These are phyloP conservation scores for Anthonomus grandis DNA, from an alignment of 1,140 invertebrate genomes.

Conservation along the genomic window DNA sequence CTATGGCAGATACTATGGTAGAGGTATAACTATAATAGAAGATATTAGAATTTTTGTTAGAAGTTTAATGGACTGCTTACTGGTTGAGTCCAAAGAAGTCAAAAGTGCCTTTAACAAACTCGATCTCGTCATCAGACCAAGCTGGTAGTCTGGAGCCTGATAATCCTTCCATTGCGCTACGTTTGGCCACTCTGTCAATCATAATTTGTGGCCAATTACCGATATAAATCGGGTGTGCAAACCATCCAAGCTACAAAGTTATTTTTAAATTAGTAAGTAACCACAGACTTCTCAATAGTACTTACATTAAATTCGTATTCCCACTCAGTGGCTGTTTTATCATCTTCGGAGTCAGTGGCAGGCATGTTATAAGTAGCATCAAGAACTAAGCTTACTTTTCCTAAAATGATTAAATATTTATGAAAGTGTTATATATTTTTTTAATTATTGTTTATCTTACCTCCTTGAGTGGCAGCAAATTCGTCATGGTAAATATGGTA, in stretches of 20 bases:
- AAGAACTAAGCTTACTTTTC: constrained; percentile 26
- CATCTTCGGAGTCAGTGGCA: constrained; percentile 13
- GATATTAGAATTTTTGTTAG: background rate
- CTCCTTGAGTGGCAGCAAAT: constrained; percentile 47
- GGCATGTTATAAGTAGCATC: constrained; percentile 26
- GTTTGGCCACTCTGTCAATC: constrained; percentile 53
- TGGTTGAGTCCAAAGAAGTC: constrained; percentile 50
- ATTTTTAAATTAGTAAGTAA: background rate
- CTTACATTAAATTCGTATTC: constrained; percentile 23
- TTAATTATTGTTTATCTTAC: constrained; percentile 1
- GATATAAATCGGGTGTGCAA: constrained; percentile 53
- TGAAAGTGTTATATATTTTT: background rate
- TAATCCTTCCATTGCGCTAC: constrained; percentile 52
- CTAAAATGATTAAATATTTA: constrained; percentile 5
- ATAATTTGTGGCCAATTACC: constrained; percentile 60
- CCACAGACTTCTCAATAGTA: background rate
- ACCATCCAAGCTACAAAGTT: constrained; percentile 57
- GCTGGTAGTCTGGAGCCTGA: constrained; percentile 56
- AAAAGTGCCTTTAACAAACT: constrained; percentile 48
- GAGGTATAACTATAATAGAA: constrained; percentile 13
- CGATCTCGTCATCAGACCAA: constrained; percentile 55
- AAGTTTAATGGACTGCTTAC: constrained; percentile 6
- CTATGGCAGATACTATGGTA: background rate
- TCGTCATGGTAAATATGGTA: constrained; percentile 56
- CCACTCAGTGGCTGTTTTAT: constrained; percentile 21